Evolutionary conservation across 2,888 invertebrate species (phyloP), one percentile per base, ranked within the genome.

Genomic region (Drosophila testacea): DNA sequence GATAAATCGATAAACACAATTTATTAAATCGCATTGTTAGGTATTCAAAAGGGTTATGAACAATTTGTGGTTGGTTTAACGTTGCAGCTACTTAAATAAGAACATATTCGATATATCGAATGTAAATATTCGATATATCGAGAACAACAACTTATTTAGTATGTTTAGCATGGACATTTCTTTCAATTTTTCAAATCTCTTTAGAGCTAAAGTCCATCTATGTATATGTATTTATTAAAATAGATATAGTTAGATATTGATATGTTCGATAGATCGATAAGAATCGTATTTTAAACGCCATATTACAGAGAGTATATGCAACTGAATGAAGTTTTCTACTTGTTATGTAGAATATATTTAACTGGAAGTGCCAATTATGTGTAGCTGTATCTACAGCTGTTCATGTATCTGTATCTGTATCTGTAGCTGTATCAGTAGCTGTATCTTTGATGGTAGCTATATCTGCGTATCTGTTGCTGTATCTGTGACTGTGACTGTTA

Each of bases 401-500:
- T 22, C 3, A 22, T 22, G 22, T 22, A 27, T n/a, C 36, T 54
- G 27, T 28, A 52, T 34, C 38, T 50, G 10, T 36, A 28, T 13
- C 30, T 59, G 39, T 57, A 38, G 4, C 7, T 38, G 34, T 11
- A 36, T 48, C 48, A n/a, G n/a, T 36, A 11, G 1, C 13, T 55
- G 44, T 10, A 36, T 36, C 36, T 57, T 22, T 22, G 22, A 22
- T 22, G 22, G 22, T 22, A 22, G 22, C 22, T 22, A 3, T 22
- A 22, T 22, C 22, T 22, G 22, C 22, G 47, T 36, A 28, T 13
- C 30, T 59, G 39, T 57, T 39, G 4, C 7, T 38, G 34, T 11
- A 36, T 48, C 48, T 22, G 50, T 54, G 32, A 9, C 38, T 48
- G 55, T 11, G 54, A 36, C 27, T 54, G 61, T 44, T 59, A 39